These are phyloP conservation scores for Laupala kohalensis DNA, from an alignment of 1,140 invertebrate species.

Conservation along the genomic window DNA sequence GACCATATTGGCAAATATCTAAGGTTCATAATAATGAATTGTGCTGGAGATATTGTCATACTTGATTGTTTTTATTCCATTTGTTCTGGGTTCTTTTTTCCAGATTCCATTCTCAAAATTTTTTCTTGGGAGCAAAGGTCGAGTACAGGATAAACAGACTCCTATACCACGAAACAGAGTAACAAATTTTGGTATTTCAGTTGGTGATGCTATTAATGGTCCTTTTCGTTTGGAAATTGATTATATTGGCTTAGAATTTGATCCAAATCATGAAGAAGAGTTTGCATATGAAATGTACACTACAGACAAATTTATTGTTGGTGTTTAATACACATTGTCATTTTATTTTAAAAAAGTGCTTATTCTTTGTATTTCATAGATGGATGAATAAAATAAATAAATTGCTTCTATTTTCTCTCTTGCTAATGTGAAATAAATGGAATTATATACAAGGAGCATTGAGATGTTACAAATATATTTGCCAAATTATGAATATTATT, in stretches of 20 bases:
- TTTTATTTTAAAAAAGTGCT: too few species aligned
- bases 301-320: slow-evolving; percentile 47
- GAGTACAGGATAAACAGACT: slow-evolving; percentile 71
- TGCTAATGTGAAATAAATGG: too few species aligned
- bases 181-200: slow-evolving; percentile 64
- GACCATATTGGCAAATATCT: slow-evolving; percentile 89
- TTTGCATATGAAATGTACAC: slow-evolving; percentile 86
- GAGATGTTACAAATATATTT: too few species aligned
- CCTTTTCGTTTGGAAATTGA: slow-evolving; percentile 87
- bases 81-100: slow-evolving; percentile 22
- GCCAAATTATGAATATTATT: too few species aligned
- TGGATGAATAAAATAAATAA: too few species aligned
- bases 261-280: slow-evolving; percentile 61
- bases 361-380: too few species aligned
- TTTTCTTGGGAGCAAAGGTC: slow-evolving; percentile 64
- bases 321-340: slow-evolving; percentile 8
- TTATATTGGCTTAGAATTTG: slow-evolving; percentile 71
- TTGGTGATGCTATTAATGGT: slow-evolving; percentile 60
- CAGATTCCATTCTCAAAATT: slow-evolving; percentile 95
- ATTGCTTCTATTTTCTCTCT: too few species aligned
- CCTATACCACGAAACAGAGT: slow-evolving; percentile 43
- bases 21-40: slow-evolving; percentile 41
- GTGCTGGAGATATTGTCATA: neutral
- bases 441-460: too few species aligned
- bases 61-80: neutral